phyloP scores from a whole-genome alignment of 2,888 invertebrate genomes.

The Cephonodes hylas region DNA sequence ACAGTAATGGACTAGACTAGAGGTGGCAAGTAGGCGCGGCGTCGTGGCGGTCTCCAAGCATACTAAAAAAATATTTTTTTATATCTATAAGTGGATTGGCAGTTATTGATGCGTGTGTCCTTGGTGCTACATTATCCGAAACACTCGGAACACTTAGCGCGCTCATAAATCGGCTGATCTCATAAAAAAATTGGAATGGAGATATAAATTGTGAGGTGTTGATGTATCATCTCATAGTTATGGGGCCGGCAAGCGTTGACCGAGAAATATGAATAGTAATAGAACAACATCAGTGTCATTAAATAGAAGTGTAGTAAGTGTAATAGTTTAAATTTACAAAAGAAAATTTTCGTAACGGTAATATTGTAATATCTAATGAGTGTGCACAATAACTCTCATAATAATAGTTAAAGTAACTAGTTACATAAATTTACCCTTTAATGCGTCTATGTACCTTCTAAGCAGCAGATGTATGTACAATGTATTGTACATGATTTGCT shows the following conservation, averaged over 20 bases:
- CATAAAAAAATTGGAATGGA: slow-evolving; percentile 34
- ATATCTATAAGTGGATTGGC: slow-evolving; percentile 9
- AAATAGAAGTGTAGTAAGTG: background rate
- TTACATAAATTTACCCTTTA: too few species aligned
- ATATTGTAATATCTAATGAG: too few species aligned
- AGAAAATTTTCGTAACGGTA: too few species aligned
- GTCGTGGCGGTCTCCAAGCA: too few species aligned
- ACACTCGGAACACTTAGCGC: slow-evolving; percentile 42
- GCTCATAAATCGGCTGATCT: slow-evolving; percentile 38
- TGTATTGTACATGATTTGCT: too few species aligned
- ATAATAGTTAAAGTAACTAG: too few species aligned
- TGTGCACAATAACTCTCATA: too few species aligned
- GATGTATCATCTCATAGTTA: background rate
- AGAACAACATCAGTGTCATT: background rate
- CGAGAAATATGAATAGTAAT: background rate
- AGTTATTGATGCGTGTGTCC: slow-evolving; percentile 28
- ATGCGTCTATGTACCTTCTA: too few species aligned
- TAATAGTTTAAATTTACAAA: too few species aligned
- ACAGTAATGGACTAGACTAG: too few species aligned
- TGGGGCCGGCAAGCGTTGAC: background rate
- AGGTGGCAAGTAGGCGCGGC: too few species aligned
- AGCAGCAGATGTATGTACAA: too few species aligned
- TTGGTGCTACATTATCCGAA: slow-evolving; percentile 41
- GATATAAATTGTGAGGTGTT: slow-evolving; percentile 15
- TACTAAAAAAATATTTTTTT: slow-evolving; percentile 22